These are phyloP conservation scores for Diplodus sargus DNA, from an alignment of 2,797 vertebrate species.

Conservation along the genomic window DNA sequence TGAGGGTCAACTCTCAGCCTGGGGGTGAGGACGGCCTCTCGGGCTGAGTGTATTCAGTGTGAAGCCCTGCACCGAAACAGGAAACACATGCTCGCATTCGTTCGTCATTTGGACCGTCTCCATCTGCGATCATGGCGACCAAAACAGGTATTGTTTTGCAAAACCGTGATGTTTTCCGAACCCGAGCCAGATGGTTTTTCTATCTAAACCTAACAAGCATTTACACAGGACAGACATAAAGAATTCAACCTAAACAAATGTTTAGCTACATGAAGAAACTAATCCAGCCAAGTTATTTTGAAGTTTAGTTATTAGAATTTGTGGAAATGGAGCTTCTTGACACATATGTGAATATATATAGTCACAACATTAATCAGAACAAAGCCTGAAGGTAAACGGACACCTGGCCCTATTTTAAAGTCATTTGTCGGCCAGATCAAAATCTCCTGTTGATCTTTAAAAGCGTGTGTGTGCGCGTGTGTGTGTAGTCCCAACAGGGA, in stretches of 20 bases:
- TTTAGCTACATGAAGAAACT: too few species aligned
- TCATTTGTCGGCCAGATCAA: slow-evolving; percentile 27
- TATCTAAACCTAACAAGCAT: too few species aligned
- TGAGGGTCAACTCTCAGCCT: too few species aligned
- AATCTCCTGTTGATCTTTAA: slow-evolving; percentile 12
- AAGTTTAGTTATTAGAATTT: background rate
- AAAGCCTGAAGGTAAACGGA: slow-evolving; percentile 29
- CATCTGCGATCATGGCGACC: too few species aligned
- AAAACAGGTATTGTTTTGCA: too few species aligned
- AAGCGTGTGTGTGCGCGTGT: background rate
- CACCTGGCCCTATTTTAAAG: slow-evolving; percentile 41
- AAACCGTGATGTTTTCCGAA: too few species aligned
- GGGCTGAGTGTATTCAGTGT: too few species aligned
- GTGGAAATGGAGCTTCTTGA: slow-evolving; percentile 14
- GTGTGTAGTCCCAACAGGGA: slow-evolving; percentile 44
- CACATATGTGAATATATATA: background rate
- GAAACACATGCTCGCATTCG: background rate
- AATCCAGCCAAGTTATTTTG: background rate
- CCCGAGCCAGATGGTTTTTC: too few species aligned
- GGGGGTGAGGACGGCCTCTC: too few species aligned
- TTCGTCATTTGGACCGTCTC: background rate
- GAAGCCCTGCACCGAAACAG: background rate
- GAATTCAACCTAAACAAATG: too few species aligned
- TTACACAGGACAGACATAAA: too few species aligned
- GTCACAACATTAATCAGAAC: background rate